phyloP scores from a whole-genome alignment of 2,888 invertebrate species.

The Drosophila meridionalis region DNA sequence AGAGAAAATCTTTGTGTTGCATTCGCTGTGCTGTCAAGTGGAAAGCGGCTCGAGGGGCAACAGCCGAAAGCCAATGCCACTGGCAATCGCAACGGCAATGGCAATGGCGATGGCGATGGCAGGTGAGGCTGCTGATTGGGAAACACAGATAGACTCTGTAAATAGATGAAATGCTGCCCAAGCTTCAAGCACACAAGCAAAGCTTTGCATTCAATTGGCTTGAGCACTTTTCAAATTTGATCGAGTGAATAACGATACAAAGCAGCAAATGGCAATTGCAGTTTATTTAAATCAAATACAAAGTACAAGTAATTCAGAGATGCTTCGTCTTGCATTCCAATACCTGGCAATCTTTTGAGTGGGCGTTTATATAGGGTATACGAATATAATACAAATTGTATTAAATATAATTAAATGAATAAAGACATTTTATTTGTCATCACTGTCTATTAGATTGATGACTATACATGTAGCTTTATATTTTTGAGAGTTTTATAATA shows the following conservation, averaged over 20 bases:
- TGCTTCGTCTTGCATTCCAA: background rate
- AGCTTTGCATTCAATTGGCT: conserved; percentile 59
- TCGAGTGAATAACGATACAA: conserved; percentile 69
- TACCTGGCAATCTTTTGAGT: background rate
- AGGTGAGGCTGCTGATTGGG: conserved; percentile 61
- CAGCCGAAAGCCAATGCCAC: conserved; percentile 8
- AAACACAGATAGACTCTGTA: conserved; percentile 74
- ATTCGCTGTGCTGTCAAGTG: conserved; percentile 58
- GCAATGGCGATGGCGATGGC: conserved; percentile 48
- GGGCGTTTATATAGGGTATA: background rate
- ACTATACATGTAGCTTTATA: too few species aligned
- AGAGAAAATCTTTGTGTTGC: conserved; percentile 68
- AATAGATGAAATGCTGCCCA: conserved; percentile 70
- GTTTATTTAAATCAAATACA: conserved; percentile 46
- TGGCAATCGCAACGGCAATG: conserved; percentile 9
- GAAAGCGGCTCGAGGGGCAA: conserved; percentile 26
- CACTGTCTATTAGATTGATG: too few species aligned
- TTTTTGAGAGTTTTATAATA: too few species aligned
- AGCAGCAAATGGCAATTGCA: conserved; percentile 61
- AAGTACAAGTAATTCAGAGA: conserved; percentile 1
- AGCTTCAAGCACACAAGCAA: conserved; percentile 23
- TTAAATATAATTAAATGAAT: too few species aligned
- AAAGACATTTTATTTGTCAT: too few species aligned
- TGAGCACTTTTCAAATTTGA: conserved; percentile 76
- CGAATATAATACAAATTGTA: too few species aligned